A percentile compares a stretch with the other conserved stretches of the same genome.
These are phyloP conservation scores for Oreohelix idahoensis DNA, from an alignment of 1,140 invertebrate species.

Conservation along the genomic window DNA sequence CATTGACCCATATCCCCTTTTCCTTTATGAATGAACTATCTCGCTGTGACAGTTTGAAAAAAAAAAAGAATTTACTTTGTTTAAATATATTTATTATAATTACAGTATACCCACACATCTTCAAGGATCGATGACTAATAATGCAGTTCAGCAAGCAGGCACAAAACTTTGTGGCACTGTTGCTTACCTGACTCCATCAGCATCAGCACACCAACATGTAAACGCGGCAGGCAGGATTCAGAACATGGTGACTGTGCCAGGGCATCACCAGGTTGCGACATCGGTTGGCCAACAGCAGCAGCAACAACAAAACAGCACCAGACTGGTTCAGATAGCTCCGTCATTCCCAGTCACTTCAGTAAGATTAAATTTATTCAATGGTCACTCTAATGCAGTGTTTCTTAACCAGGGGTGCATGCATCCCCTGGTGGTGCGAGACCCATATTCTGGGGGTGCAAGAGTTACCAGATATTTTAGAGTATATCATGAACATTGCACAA, in stretches of 20 bases:
- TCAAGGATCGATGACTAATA: constrained; percentile 19
- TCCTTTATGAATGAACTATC: too few species aligned
- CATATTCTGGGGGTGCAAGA: too few species aligned
- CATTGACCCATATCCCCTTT: too few species aligned
- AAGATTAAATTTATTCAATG: too few species aligned
- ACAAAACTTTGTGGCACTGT: constrained; percentile 22
- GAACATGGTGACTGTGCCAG: constrained; percentile 12
- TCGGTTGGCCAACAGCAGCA: constrained; percentile 10
- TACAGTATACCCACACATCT: constrained; percentile 31
- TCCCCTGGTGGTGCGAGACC: too few species aligned
- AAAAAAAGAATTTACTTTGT: too few species aligned
- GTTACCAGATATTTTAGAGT: too few species aligned
- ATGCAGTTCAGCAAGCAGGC: constrained; percentile 11
- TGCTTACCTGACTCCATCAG: constrained; percentile 25
- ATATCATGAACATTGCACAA: too few species aligned
- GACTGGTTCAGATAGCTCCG: constrained; percentile 31
- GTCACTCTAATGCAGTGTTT: too few species aligned
- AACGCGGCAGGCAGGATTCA: constrained; percentile 15
- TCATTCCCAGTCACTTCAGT: constrained; percentile 23
- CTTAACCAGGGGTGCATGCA: too few species aligned
- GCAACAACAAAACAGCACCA: constrained; percentile 21
- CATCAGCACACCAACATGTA: constrained; percentile 1
- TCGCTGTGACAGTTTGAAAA: too few species aligned
- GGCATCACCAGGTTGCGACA: not conserved
- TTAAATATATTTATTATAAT: not conserved